phyloP scores from a whole-genome alignment of 1,140 invertebrate species.

The Psix sp. region DNA sequence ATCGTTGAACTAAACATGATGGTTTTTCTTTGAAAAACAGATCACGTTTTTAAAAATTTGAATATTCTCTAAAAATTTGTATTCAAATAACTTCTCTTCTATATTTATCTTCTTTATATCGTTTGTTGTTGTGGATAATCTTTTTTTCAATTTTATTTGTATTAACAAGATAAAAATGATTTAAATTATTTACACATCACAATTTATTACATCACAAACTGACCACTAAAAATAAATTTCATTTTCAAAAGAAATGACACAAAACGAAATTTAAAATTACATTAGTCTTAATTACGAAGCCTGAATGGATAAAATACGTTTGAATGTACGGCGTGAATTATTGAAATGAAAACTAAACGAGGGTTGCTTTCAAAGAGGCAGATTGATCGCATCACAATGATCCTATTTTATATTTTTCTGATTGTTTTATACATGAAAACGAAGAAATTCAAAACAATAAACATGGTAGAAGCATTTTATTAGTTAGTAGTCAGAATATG shows the following conservation, averaged over 20 bases:
- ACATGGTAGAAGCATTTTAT: conserved; percentile 69
- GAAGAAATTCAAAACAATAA: conserved; percentile 55
- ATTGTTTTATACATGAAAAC: conserved; percentile 25
- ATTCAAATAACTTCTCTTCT: conserved; percentile 69
- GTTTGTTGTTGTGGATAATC: conserved; percentile 40
- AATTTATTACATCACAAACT: too few relatives aligned
- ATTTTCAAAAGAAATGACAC: too few relatives aligned
- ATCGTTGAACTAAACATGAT: conserved; percentile 13
- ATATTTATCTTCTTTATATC: conserved; percentile 56
- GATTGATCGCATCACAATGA: conserved; percentile 37
- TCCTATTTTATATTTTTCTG: conserved; percentile 38
- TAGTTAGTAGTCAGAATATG: conserved; percentile 73
- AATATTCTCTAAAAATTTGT: too few relatives aligned
- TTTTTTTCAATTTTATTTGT: too few relatives aligned
- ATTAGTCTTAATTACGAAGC: too few relatives aligned
- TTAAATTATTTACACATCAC: too few relatives aligned
- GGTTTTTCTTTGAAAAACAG: neutral
- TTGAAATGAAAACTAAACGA: conserved; percentile 35
- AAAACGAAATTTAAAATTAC: too few relatives aligned
- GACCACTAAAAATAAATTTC: too few relatives aligned
- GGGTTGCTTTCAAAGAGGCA: conserved; percentile 35
- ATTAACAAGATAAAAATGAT: too few relatives aligned
- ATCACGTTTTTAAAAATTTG: conserved; percentile 24
- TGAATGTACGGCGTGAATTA: conserved; percentile 25
- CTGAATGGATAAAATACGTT: conserved; percentile 11